phyloP scores from a whole-genome alignment of 2,888 invertebrate genomes.

The Torymus tubicola region DNA sequence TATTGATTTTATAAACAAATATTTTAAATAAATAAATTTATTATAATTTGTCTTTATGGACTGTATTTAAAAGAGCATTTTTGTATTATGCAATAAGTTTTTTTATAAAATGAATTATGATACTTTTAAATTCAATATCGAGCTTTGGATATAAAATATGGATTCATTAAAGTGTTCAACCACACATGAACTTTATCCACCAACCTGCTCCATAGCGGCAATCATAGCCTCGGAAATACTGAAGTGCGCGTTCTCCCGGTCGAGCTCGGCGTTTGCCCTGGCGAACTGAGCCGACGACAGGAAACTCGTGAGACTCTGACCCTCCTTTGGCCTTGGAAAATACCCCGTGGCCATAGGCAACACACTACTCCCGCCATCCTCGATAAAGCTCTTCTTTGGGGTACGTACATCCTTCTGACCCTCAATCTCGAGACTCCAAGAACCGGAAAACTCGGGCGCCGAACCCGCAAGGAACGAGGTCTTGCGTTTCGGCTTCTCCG shows the following conservation, averaged over 20 bases:
- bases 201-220: conserved; percentile 85
- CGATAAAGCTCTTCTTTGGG: conserved; percentile 80
- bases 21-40: too few relatives aligned
- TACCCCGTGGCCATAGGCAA: conserved; percentile 80
- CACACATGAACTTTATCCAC: not conserved
- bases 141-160: too few relatives aligned
- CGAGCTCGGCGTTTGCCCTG: conserved; percentile 85
- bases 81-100: too few relatives aligned
- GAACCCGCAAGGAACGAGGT: conserved; percentile 65
- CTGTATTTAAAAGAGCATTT: too few relatives aligned
- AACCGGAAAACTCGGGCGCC: conserved; percentile 68
- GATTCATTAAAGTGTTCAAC: too few relatives aligned
- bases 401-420: conserved; percentile 77
- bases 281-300: conserved; percentile 85
- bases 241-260: conserved; percentile 92
- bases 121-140: too few relatives aligned
- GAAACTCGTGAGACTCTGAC: conserved; percentile 86
- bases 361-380: conserved; percentile 80
- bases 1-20: too few relatives aligned
- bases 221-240: conserved; percentile 90
- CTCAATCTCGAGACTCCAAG: conserved; percentile 69
- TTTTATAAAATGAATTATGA: too few relatives aligned
- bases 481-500: conserved; percentile 60
- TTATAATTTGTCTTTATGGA: too few relatives aligned
- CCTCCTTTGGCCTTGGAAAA: conserved; percentile 81